Evolutionary conservation across 92 coral and sea anemone species (phyloP).

Genomic region (Umimayanthus kanabou): DNA sequence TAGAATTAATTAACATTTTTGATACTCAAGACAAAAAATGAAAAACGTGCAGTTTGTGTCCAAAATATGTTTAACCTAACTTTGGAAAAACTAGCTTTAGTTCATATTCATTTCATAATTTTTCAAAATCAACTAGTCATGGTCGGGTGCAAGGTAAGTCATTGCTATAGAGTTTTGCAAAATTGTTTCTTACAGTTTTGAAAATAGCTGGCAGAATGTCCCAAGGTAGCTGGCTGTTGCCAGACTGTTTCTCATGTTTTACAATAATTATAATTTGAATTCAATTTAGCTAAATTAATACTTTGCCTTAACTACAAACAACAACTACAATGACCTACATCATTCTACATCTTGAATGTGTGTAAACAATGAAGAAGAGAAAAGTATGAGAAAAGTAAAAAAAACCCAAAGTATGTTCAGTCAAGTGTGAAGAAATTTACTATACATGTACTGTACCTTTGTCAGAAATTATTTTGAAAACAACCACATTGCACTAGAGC

Average conservation of each 20-base stretch:
- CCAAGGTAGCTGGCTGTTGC: conserved; percentile 17
- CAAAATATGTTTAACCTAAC: background rate
- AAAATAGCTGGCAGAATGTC: conserved; percentile 3
- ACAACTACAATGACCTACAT: no score
- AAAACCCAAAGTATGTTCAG: no score
- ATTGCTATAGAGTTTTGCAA: conserved; percentile 8
- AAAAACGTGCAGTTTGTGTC: conserved; percentile 10
- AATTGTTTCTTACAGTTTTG: conserved; percentile 13
- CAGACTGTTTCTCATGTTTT: conserved; percentile 14
- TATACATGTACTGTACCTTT: no score
- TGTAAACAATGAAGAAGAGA: no score
- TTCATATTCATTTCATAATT: no score
- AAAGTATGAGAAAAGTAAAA: no score
- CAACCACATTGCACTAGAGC: no score
- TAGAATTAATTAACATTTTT: background rate
- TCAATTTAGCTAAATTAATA: no score
- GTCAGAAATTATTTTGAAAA: no score
- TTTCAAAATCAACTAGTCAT: background rate
- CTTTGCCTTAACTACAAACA: no score
- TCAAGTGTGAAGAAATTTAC: no score
- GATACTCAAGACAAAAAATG: background rate
- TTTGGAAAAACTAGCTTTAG: background rate
- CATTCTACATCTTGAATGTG: no score
- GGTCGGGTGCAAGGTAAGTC: background rate
- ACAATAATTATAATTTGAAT: conserved; percentile 1